These are phyloP conservation scores for Apostichopus parvimensis DNA, from an alignment of 35 echinoderm and acorn worm species.

Conservation along the genomic window DNA sequence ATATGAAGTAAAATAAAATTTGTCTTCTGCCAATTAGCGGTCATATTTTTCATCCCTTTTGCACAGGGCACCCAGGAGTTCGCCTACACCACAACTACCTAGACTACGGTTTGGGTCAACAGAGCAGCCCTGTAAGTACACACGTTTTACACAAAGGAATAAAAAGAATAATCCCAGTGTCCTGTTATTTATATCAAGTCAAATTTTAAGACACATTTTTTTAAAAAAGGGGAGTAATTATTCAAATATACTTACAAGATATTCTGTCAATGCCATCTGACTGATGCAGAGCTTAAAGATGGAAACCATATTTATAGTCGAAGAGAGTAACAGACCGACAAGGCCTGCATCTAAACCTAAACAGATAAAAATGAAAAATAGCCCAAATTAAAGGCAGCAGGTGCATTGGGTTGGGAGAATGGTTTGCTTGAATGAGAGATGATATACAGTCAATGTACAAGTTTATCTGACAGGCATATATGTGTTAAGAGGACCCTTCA, in stretches of 20 bases:
- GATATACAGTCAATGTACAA: neutral
- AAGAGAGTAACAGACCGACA: constrained; percentile 77
- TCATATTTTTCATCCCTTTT: no score
- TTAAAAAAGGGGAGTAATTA: neutral
- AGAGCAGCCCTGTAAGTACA: no score
- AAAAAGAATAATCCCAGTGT: no score
- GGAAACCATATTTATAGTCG: constrained; percentile 43
- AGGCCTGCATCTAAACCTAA: constrained; percentile 73
- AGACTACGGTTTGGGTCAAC: no score
- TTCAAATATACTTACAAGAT: constrained; percentile 66
- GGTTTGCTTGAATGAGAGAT: neutral
- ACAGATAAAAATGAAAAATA: neutral
- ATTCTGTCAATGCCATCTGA: constrained; percentile 78
- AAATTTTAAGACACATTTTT: neutral
- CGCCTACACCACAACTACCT: no score
- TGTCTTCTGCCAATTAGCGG: no score
- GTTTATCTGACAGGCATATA: neutral
- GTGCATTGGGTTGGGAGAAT: neutral
- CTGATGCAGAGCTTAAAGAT: constrained; percentile 81
- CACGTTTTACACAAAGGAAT: no score
- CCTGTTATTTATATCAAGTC: no score
- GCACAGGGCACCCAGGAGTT: no score
- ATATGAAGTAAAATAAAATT: no score
- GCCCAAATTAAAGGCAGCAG: neutral
- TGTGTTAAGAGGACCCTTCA: no score